These are phyloP conservation scores for Drosophila erecta DNA, from an alignment of 1,140 invertebrate genomes.

Conservation along the genomic window DNA sequence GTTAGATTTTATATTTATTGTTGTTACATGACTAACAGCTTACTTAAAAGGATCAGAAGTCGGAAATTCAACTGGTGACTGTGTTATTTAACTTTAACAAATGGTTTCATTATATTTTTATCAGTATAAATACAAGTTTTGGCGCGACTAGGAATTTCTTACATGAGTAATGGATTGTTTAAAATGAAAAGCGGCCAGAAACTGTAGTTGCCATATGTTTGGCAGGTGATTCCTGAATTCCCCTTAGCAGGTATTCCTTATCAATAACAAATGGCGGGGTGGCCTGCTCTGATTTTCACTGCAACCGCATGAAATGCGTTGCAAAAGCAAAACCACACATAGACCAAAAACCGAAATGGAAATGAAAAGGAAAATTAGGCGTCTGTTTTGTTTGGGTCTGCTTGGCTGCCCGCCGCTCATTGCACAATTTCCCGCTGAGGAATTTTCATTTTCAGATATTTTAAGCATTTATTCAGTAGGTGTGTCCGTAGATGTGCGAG, in stretches of 20 bases:
- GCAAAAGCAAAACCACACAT: slow-evolving; percentile 22
- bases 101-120: too few species aligned
- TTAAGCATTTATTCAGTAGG: slow-evolving; percentile 11
- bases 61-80: too few species aligned
- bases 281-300: background rate
- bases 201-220: background rate
- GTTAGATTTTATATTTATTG: too few species aligned
- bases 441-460: slow-evolving; percentile 39
- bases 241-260: background rate
- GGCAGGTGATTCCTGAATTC: background rate
- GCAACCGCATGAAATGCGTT: slow-evolving; percentile 32
- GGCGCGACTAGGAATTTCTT: too few species aligned
- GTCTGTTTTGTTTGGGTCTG: slow-evolving; percentile 49
- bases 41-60: too few species aligned
- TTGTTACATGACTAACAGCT: too few species aligned
- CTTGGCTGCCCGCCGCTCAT: slow-evolving; percentile 47
- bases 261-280: slow-evolving; percentile 5
- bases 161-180: too few species aligned
- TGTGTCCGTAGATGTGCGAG: slow-evolving; percentile 17
- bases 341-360: slow-evolving; percentile 31
- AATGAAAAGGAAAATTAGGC: slow-evolving; percentile 41
- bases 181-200: background rate
- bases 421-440: slow-evolving; percentile 46
- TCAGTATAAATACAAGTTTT: too few species aligned
- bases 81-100: too few species aligned